Conservation (phyloP, 2,797 vertebrate species). For the Diceros bicornis region DNA sequence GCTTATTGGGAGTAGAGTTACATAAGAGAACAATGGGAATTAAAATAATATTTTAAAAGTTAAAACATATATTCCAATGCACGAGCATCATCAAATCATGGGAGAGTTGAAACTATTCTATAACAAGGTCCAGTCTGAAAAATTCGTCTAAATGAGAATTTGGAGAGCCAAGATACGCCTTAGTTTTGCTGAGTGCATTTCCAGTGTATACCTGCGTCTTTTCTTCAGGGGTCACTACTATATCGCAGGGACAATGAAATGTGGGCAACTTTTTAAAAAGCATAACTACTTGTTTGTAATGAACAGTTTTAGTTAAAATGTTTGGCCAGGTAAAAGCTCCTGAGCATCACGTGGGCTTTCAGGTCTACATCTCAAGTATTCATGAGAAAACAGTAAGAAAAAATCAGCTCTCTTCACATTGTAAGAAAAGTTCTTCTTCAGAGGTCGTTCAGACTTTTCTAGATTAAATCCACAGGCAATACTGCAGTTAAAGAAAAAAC, state of each 20-base stretch:
- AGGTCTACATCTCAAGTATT: background rate
- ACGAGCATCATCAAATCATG: background rate
- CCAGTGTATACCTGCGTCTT: background rate
- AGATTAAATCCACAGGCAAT: constrained; percentile 6
- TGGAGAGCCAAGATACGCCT: background rate
- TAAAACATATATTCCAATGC: background rate
- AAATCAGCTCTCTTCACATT: background rate
- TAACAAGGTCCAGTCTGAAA: background rate
- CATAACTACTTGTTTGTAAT: background rate
- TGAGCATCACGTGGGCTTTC: background rate
- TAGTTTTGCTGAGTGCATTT: background rate
- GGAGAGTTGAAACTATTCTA: background rate
- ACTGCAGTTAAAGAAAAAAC: background rate
- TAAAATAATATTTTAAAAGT: background rate
- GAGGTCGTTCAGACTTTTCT: background rate
- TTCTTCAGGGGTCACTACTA: background rate
- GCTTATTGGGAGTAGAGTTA: background rate
- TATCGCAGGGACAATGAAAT: background rate
- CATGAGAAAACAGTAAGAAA: background rate
- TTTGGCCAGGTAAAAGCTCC: background rate
- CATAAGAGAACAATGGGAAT: background rate
- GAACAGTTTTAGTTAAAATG: background rate
- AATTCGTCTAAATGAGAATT: background rate
- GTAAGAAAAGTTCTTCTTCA: constrained; percentile 4
- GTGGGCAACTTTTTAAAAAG: background rate